Base-by-base conservation (phyloP, 2,113 vertebrate genomes). In the Hydrolagus affinis region DNA sequence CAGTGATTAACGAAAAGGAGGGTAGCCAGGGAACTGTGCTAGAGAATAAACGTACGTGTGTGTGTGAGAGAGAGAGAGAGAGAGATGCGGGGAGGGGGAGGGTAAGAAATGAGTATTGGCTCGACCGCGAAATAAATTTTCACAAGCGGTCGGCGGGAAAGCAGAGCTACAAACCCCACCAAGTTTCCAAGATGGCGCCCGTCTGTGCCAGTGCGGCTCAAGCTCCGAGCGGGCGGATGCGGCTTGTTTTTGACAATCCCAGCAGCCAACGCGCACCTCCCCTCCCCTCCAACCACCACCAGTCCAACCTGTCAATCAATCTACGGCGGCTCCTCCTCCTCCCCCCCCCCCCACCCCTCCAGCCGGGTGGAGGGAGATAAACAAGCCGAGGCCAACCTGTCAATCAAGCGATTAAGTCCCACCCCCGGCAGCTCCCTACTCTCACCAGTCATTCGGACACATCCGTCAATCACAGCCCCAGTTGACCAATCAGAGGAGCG, bases 211-310 rank as follows among this genome's bases (percentile, higher is more conserved):
- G 60, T 64, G 60, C 8, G 15, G 25, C 59, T 30, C 77, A 28
- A 83, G 25, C 25, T 83, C 60, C 11, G 77, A 83, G 19, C 77
- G 23, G 60, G 66, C 60, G 60, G 77, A 83, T 83, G 77, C 77
- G 77, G 77, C 77, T 80, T 80, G 77, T 83, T 83, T n/a, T 83
- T 83, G 77, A 83, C 77, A 83, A 83, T 83, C 77, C 77, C 77
- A 66, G 60, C 60, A 83, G 12, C 59, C 77, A 83, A 66, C 7
- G 21, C 4, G 14, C 25, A 1, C 1, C 25, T 3, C 6, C 25
- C 4, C 59, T 2, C 19, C 25, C 74, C 70, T 23, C n/a, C 4
- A 0, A 15, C 21, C 17, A 70, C 21, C 73, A 44, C 32, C 76
- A 78, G 62, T 78, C 59, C 2, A 0, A 25, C 12, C n/a, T 11